These are phyloP conservation scores for Carettochelys insculpta DNA, from an alignment of 2,113 vertebrate genomes.

Conservation along the genomic window DNA sequence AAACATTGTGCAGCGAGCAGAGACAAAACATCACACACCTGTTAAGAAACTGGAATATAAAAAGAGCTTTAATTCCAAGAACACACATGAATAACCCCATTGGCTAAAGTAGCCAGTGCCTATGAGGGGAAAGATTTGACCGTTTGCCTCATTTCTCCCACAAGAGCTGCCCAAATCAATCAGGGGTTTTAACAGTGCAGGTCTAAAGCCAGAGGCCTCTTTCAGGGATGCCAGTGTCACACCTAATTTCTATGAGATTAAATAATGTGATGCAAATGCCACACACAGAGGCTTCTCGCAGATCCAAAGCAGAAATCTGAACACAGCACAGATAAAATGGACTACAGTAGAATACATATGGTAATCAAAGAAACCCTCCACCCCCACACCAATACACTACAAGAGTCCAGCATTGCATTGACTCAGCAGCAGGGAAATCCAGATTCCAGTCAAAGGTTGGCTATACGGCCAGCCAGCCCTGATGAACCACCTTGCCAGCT, in stretches of 20 bases:
- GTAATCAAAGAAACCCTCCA: background rate
- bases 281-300: background rate
- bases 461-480: background rate
- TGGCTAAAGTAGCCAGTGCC: background rate
- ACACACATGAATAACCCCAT: background rate
- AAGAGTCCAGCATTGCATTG: background rate
- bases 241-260: background rate
- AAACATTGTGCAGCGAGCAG: background rate
- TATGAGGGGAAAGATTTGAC: background rate
- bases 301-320: background rate
- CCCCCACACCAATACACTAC: background rate
- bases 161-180: background rate
- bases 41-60: background rate
- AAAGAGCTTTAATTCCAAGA: background rate
- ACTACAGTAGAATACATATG: background rate
- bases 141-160: background rate
- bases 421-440: background rate
- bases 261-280: slow-evolving; percentile 21
- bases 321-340: background rate
- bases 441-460: background rate
- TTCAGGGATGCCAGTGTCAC: background rate
- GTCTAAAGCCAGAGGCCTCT: background rate
- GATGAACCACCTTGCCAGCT: background rate
- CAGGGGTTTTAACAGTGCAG: background rate
- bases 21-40: background rate